These are phyloP conservation scores for Bothrops jararaca DNA, from an alignment of 2,113 vertebrate species.

Conservation along the genomic window DNA sequence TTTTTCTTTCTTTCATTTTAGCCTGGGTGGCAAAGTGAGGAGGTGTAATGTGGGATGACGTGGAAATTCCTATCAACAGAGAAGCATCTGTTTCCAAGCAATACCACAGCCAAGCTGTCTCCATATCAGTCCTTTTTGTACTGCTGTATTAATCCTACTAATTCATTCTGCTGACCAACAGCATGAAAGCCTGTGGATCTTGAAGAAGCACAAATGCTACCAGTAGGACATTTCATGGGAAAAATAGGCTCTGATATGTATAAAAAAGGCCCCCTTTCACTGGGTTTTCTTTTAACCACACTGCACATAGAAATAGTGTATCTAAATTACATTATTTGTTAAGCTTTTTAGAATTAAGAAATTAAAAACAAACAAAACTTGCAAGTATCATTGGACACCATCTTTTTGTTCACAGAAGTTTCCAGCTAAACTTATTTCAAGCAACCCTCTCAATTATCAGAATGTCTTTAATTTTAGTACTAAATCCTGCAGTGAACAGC, in stretches of 20 bases:
- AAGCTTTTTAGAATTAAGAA: background rate
- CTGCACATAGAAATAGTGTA: background rate
- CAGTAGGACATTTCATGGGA: background rate
- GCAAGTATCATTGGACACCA: background rate
- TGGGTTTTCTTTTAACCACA: background rate
- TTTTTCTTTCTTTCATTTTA: background rate
- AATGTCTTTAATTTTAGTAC: slow-evolving; percentile 2
- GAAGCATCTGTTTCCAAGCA: background rate
- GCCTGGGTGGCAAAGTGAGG: background rate
- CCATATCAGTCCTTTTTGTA: background rate
- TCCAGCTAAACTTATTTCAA: background rate
- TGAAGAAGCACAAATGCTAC: background rate
- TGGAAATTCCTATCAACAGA: background rate
- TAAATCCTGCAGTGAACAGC: background rate
- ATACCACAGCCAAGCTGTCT: background rate
- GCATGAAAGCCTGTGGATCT: background rate
- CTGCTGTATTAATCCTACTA: background rate
- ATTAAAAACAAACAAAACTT: background rate
- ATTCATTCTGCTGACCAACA: background rate
- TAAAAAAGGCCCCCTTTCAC: background rate
- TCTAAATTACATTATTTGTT: background rate
- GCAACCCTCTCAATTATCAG: background rate
- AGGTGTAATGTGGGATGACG: background rate
- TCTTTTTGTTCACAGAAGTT: background rate
- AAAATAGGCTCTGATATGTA: background rate